Conservation (phyloP, 2,888 invertebrate genomes). For the Mythimna ferrago region DNA sequence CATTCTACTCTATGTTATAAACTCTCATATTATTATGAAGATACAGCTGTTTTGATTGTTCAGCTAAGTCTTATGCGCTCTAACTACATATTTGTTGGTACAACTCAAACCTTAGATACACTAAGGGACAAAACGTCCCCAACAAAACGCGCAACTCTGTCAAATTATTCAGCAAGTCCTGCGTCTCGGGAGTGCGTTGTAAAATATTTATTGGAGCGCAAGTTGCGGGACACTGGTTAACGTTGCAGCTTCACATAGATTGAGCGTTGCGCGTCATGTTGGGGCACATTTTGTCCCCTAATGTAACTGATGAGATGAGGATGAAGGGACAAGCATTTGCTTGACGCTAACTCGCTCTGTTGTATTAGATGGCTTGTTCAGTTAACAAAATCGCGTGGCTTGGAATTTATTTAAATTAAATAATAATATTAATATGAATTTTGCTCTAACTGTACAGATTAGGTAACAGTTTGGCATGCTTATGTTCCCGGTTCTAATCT, state of each 20-base stretch:
- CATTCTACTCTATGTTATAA: not conserved
- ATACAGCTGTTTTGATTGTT: not conserved
- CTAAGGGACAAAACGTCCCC: too few relatives aligned
- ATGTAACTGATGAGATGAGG: not conserved
- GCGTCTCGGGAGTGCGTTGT: too few relatives aligned
- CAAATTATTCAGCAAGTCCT: too few relatives aligned
- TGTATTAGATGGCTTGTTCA: not conserved
- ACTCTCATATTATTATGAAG: not conserved
- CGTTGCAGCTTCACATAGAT: too few relatives aligned
- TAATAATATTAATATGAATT: not conserved
- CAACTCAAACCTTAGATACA: not conserved
- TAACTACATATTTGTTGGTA: not conserved
- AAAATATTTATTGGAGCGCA: too few relatives aligned
- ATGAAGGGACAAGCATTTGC: not conserved
- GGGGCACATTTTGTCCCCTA: too few relatives aligned
- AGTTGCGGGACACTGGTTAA: too few relatives aligned
- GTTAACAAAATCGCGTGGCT: not conserved
- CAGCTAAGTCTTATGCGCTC: not conserved
- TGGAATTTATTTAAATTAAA: not conserved
- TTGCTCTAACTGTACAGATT: conserved; percentile 3
- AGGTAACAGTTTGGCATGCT: conserved; percentile 13
- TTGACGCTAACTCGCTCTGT: conserved; percentile 4
- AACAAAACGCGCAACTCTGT: too few relatives aligned
- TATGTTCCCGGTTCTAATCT: conserved; percentile 1
- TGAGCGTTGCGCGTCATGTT: too few relatives aligned